Conservation (phyloP, 2,888 invertebrate species). For the Cataglyphis rosenhaueri region DNA sequence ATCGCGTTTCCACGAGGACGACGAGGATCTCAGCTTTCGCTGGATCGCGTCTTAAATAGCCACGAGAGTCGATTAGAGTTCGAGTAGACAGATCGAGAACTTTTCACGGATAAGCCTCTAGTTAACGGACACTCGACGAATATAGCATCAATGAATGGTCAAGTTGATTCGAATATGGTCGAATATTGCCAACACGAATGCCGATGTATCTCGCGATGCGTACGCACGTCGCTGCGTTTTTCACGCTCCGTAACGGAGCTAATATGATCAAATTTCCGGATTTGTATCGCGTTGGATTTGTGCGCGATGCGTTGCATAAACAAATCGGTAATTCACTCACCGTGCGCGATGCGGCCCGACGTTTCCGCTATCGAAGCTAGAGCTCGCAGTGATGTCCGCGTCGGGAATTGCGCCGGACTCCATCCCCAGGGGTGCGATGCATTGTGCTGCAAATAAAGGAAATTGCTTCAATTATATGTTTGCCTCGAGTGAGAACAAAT, state of each 20-base stretch:
- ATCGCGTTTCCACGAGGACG: slow-evolving; percentile 11
- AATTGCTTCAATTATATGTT: slow-evolving; percentile 73
- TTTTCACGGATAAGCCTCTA: neutral
- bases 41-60: slow-evolving; percentile 37
- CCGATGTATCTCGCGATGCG: slow-evolving; percentile 26
- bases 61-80: slow-evolving; percentile 8
- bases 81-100: slow-evolving; percentile 53
- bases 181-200: neutral
- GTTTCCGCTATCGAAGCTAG: slow-evolving; percentile 93
- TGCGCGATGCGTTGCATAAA: slow-evolving; percentile 68
- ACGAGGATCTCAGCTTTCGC: neutral
- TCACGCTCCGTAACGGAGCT: slow-evolving; percentile 59
- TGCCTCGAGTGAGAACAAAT: slow-evolving; percentile 42
- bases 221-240: slow-evolving; percentile 33
- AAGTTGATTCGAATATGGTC: slow-evolving; percentile 21
- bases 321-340: slow-evolving; percentile 82
- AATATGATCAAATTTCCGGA: slow-evolving; percentile 72
- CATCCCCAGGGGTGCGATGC: slow-evolving; percentile 94
- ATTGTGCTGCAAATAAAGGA: slow-evolving; percentile 89
- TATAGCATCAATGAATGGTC: neutral
- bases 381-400: slow-evolving; percentile 93
- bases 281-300: slow-evolving; percentile 67
- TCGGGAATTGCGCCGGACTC: slow-evolving; percentile 93
- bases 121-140: slow-evolving; percentile 10
- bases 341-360: slow-evolving; percentile 95